These are phyloP conservation scores for Drosophila anomalata DNA, from an alignment of 2,888 invertebrate species.

Conservation along the genomic window DNA sequence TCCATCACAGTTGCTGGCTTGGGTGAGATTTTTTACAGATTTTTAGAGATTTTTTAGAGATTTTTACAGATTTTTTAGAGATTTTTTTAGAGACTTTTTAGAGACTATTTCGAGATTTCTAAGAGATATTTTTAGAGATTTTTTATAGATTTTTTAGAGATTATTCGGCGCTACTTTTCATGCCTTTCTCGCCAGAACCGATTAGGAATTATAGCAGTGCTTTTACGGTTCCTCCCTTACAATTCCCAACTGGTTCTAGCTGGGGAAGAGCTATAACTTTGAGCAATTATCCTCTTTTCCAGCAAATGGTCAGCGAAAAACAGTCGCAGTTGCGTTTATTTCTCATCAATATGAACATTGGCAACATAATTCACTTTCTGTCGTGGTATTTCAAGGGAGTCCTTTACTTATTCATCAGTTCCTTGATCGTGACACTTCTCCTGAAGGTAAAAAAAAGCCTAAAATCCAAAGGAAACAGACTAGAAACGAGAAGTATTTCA, in stretches of 20 bases:
- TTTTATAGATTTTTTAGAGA: background rate
- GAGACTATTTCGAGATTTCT: no score
- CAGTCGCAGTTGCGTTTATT: constrained; percentile 46
- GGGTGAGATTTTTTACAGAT: constrained; percentile 73
- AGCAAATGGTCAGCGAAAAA: constrained; percentile 59
- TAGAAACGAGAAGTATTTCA: constrained; percentile 10
- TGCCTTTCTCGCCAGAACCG: background rate
- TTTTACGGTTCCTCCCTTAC: background rate
- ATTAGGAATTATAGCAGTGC: background rate
- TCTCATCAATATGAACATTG: constrained; percentile 75
- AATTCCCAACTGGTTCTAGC: background rate
- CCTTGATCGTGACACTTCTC: constrained; percentile 85
- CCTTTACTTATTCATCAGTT: constrained; percentile 86
- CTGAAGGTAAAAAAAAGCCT: constrained; percentile 74
- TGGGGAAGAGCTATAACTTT: no score
- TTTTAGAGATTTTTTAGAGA: no score
- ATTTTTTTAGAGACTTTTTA: background rate
- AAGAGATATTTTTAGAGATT: no score
- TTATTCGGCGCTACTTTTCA: background rate
- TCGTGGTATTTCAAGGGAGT: constrained; percentile 92
- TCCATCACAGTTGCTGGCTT: constrained; percentile 89
- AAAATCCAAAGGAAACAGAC: background rate
- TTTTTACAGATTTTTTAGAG: no score
- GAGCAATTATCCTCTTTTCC: background rate
- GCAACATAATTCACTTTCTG: constrained; percentile 91